phyloP scores from a whole-genome alignment of 2,797 vertebrate genomes.

The Pelochelys cantorii region DNA sequence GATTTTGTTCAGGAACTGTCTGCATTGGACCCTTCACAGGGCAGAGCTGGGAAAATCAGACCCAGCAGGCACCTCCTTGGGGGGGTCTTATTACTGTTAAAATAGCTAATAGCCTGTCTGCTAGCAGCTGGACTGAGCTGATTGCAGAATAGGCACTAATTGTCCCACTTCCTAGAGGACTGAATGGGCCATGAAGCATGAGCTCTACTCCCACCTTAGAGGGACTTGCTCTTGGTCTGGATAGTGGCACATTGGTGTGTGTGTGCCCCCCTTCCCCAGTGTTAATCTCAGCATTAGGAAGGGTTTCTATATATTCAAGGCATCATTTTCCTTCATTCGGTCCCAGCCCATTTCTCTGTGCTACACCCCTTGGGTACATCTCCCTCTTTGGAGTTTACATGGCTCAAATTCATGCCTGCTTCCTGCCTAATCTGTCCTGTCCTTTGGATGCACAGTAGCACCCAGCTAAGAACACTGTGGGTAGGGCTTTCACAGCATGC shows the following conservation, averaged over 20 bases:
- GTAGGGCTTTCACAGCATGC: rapidly evolving
- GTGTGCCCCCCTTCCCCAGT: neutral
- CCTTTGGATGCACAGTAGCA: neutral
- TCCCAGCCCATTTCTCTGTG: neutral
- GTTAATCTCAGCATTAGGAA: neutral
- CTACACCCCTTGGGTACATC: neutral
- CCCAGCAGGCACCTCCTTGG: neutral
- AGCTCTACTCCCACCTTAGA: neutral
- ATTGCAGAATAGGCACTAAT: neutral
- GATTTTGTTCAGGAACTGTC: neutral
- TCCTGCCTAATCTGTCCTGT: neutral
- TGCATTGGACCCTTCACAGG: rapidly evolving
- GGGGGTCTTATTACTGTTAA: neutral
- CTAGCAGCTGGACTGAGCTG: neutral
- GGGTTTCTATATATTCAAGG: neutral
- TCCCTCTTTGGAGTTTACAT: neutral
- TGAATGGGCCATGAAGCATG: neutral
- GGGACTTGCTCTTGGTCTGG: rapidly evolving
- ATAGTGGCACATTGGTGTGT: neutral
- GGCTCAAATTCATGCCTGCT: neutral
- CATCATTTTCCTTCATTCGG: neutral
- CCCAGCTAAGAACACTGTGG: neutral
- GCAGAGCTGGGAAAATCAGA: neutral
- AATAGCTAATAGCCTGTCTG: neutral
- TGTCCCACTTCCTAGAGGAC: neutral